A percentile compares a stretch with the other conserved stretches of the same genome.
Conservation (phyloP, 2,888 invertebrate species). For the Parapristionchus giblindavisi region DNA sequence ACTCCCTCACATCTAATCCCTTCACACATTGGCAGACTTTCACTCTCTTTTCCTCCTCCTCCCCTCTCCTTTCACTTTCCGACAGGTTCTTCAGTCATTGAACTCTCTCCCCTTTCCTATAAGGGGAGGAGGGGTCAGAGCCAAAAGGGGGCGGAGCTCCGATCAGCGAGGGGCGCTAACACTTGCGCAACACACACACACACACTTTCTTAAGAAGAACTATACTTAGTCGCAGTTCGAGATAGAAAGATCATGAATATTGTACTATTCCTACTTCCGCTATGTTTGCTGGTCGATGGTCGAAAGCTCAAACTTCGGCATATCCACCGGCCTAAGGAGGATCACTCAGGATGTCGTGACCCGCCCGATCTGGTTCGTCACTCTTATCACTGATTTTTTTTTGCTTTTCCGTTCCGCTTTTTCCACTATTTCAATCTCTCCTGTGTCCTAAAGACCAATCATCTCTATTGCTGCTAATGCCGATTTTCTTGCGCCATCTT, state of each 20-base stretch:
- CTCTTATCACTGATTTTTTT: neutral
- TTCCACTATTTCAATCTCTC: neutral
- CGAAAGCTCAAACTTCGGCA: slow-evolving; percentile 28
- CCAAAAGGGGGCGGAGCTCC: too few species aligned
- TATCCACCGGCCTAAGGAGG: slow-evolving; percentile 7
- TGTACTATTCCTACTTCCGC: slow-evolving; percentile 16
- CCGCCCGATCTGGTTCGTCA: slow-evolving; percentile 27
- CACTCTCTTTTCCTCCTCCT: slow-evolving; percentile 11
- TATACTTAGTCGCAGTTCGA: neutral
- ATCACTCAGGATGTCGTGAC: slow-evolving; percentile 4
- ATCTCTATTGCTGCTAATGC: too few species aligned
- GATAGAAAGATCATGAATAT: neutral
- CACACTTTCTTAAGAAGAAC: neutral
- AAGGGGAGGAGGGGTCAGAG: too few species aligned
- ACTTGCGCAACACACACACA: neutral
- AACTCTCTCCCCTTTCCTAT: neutral
- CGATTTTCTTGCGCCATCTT: too few species aligned
- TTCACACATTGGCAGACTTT: too few species aligned
- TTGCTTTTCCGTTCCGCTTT: neutral
- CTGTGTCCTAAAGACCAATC: too few species aligned
- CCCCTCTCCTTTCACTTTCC: neutral
- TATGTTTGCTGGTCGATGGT: slow-evolving; percentile 8
- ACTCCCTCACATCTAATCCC: too few species aligned
- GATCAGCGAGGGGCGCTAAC: neutral
- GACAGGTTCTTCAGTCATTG: neutral